phyloP scores from a whole-genome alignment of 2,797 vertebrate species.

The Antennarius maculatus region DNA sequence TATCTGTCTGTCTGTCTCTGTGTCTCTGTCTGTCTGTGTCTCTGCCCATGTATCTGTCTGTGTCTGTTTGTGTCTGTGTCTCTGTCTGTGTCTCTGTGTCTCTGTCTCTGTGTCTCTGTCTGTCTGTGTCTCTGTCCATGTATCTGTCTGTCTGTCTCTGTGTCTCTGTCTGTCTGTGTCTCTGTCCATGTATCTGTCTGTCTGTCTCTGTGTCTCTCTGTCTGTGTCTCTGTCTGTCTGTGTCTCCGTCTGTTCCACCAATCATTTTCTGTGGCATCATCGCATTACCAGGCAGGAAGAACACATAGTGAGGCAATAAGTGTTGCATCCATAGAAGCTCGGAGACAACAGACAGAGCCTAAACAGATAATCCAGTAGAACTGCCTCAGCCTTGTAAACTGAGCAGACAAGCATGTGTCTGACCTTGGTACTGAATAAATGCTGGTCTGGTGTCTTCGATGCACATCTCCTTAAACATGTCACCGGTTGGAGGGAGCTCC shows the following conservation, averaged over 20 bases:
- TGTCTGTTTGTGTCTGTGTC: no score
- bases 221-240: conserved; percentile 4
- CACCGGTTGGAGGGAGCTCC: conserved; percentile 50
- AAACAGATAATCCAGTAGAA: conserved; percentile 54
- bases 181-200: conserved; percentile 30
- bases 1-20: no score
- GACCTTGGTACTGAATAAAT: conserved; percentile 24
- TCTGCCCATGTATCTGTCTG: conserved; percentile 32
- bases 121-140: no score
- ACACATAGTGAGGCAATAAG: conserved; percentile 40
- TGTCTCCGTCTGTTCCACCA: conserved; percentile 38
- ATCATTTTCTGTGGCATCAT: conserved; percentile 61
- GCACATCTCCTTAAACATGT: conserved; percentile 34
- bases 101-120: no score
- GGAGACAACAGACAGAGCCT: conserved; percentile 42
- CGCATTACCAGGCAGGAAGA: conserved; percentile 55
- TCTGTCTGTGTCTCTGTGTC: neutral
- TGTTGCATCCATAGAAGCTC: conserved; percentile 30
- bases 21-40: neutral
- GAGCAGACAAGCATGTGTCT: conserved; percentile 5
- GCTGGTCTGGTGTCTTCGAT: conserved; percentile 30
- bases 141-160: no score
- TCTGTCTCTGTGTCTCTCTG: no score
- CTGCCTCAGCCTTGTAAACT: conserved; percentile 27
- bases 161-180: neutral